Evolutionary conservation across 64 coral and sea anemone species (phyloP).

Genomic region (Cladopsammia gracilis): DNA sequence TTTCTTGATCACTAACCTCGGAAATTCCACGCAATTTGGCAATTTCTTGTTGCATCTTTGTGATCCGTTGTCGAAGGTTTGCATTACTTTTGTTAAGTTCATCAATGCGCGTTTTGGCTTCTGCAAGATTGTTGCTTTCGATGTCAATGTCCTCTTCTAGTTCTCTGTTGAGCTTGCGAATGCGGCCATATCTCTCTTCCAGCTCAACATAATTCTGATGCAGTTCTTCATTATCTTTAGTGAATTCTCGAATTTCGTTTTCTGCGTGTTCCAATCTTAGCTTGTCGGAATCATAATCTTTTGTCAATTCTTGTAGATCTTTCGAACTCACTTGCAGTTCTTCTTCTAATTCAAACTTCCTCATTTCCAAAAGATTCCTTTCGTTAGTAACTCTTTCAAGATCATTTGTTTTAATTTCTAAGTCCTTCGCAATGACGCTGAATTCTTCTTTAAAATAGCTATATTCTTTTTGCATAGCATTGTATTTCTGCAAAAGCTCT

Average conservation of each 20-base stretch:
- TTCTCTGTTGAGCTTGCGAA: constrained; percentile 33
- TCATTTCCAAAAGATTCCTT: constrained; percentile 20
- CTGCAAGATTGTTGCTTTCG: neutral
- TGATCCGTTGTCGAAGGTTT: neutral
- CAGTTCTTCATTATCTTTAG: constrained; percentile 36
- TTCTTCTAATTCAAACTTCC: neutral
- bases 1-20: neutral
- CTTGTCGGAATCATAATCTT: neutral
- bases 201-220: constrained; percentile 20
- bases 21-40: constrained; percentile 3
- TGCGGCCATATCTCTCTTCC: constrained; percentile 23
- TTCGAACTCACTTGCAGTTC: neutral
- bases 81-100: constrained; percentile 12
- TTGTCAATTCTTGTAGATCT: neutral
- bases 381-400: neutral
- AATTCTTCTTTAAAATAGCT: constrained; percentile 5
- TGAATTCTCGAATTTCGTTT: constrained; percentile 1
- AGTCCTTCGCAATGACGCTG: neutral
- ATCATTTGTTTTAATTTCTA: constrained; percentile 1
- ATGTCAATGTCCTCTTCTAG: constrained; percentile 43
- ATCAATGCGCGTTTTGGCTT: neutral
- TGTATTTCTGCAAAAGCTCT: constrained; percentile 32
- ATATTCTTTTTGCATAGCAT: constrained; percentile 23
- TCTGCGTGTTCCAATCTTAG: neutral
- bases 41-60: constrained; percentile 19